A percentile compares a stretch with the other conserved stretches of the same genome.
Conservation (phyloP, 2,113 vertebrate genomes). For the Campylorhamphus procurvoides region DNA sequence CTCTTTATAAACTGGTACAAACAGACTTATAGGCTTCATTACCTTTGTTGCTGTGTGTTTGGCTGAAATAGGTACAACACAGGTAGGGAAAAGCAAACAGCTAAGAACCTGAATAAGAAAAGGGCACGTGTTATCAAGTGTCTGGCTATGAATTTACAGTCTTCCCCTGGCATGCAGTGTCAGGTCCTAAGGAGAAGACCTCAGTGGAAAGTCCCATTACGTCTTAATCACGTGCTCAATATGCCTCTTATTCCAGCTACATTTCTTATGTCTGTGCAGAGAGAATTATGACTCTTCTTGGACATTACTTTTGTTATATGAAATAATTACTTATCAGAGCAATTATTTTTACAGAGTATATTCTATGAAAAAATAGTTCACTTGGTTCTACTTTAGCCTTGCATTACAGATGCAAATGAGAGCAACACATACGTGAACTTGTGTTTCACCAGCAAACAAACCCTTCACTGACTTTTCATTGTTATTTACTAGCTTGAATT, state of each 20-base stretch:
- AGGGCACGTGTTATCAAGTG: background rate
- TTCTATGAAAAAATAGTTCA: background rate
- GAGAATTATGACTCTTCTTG: background rate
- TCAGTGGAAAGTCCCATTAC: background rate
- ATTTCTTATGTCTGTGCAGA: background rate
- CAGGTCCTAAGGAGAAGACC: background rate
- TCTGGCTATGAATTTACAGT: background rate
- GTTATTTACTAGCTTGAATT: background rate
- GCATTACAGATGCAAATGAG: background rate
- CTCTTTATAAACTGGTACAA: background rate
- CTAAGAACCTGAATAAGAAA: background rate
- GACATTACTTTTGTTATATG: background rate
- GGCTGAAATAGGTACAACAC: background rate
- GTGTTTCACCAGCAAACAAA: background rate
- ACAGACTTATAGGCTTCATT: background rate
- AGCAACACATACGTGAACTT: background rate
- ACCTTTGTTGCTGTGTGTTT: background rate
- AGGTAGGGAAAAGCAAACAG: background rate
- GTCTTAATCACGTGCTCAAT: background rate
- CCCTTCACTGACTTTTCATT: background rate
- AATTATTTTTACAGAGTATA: background rate
- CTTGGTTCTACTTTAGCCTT: background rate
- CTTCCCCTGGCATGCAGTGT: background rate
- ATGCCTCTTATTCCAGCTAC: background rate
- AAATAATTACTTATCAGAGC: background rate